A percentile compares a stretch with the other conserved stretches of the same genome.
These are phyloP conservation scores for Thera obeliscata DNA, from an alignment of 2,888 invertebrate species.

Conservation along the genomic window DNA sequence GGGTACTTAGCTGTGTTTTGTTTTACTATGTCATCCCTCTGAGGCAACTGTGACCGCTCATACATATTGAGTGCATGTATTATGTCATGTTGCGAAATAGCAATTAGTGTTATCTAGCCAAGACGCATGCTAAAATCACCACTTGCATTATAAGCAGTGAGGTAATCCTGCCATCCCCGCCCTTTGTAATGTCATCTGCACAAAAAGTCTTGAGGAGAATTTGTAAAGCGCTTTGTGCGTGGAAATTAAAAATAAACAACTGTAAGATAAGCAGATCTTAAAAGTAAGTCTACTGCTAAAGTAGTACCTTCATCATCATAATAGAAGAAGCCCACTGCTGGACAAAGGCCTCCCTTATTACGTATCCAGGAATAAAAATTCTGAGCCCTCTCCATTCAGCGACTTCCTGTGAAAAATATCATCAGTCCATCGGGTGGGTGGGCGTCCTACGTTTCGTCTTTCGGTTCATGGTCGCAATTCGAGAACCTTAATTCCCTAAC, in stretches of 20 bases:
- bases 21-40: conserved; percentile 15
- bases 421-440: no score
- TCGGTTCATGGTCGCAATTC: no score
- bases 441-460: no score
- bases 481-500: no score
- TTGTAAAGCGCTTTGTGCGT: conserved; percentile 3
- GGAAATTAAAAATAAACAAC: neutral
- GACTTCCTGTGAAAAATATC: no score
- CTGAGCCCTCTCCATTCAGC: no score
- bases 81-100: conserved; percentile 39
- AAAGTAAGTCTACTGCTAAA: no score
- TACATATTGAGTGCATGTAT: conserved; percentile 36
- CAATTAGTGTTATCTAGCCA: conserved; percentile 57
- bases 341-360: no score
- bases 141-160: conserved; percentile 58
- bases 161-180: conserved; percentile 23
- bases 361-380: no score
- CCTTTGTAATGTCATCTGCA: conserved; percentile 19
- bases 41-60: conserved; percentile 35
- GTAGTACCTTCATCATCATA: no score
- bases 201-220: conserved; percentile 2
- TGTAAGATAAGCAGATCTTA: no score
- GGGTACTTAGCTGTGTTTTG: neutral
- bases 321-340: no score
- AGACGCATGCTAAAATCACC: conserved; percentile 63